Evolutionary conservation across 30 jellyfish, hydroid and myxozoan species (phyloP).

Genomic region (Sanderia malayensis): DNA sequence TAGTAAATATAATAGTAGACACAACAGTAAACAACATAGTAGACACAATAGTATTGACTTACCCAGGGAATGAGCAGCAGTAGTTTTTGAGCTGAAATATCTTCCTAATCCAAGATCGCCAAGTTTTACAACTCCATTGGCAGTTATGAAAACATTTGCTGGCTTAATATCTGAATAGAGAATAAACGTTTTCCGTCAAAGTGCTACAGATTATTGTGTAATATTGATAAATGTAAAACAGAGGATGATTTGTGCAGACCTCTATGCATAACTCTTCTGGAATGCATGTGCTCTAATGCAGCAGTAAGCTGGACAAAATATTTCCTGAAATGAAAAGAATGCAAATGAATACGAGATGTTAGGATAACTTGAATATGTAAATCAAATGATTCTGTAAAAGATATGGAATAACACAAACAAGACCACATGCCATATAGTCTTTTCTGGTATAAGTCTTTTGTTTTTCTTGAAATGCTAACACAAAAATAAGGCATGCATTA

Average conservation of each 20-base stretch:
- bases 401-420: neutral
- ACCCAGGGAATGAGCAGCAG: slow-evolving; percentile 98
- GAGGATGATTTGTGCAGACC: no score
- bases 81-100: slow-evolving; percentile 94
- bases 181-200: no score
- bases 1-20: no score
- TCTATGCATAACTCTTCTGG: slow-evolving; percentile 96
- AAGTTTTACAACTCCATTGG: slow-evolving; percentile 91
- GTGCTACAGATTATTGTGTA: no score
- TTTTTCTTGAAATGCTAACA: slow-evolving; percentile 84
- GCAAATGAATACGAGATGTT: no score
- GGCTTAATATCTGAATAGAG: slow-evolving; percentile 84
- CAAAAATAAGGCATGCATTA: no score
- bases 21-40: no score
- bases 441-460: slow-evolving; percentile 90
- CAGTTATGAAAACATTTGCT: slow-evolving; percentile 94
- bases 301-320: slow-evolving; percentile 97
- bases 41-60: neutral
- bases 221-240: no score
- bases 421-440: slow-evolving; percentile 73
- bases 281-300: slow-evolving; percentile 97
- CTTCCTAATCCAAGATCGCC: slow-evolving; percentile 98
- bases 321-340: slow-evolving; percentile 49
- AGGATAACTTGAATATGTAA: neutral
- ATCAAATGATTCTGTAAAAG: neutral